Conservation (phyloP, 2,888 invertebrate genomes). For the Drosophila trichaetosa region DNA sequence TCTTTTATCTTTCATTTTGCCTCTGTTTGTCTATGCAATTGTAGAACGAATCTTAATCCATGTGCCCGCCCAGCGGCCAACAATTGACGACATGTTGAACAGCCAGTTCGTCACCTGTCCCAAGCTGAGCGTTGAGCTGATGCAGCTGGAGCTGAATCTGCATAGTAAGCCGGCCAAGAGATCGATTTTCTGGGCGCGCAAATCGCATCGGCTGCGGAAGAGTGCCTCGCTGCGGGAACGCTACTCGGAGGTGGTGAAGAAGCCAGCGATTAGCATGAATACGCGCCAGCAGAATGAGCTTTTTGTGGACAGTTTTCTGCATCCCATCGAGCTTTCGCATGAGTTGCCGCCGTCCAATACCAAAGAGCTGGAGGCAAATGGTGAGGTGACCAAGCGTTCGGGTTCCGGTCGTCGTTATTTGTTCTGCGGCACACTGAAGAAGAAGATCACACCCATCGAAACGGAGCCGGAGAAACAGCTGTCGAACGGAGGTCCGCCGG, state of each 20-base stretch:
- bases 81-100: conserved; percentile 85
- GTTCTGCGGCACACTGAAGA: conserved; percentile 84
- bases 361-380: conserved; percentile 62
- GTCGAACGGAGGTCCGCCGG: conserved; percentile 67
- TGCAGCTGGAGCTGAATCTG: conserved; percentile 83
- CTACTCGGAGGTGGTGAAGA: conserved; percentile 83
- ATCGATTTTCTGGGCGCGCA: conserved; percentile 83
- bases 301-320: conserved; percentile 83
- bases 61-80: conserved; percentile 85
- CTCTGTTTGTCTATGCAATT: neutral
- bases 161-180: conserved; percentile 82
- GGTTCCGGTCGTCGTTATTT: conserved; percentile 77
- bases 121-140: conserved; percentile 82
- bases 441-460: conserved; percentile 84
- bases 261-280: conserved; percentile 83
- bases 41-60: conserved; percentile 86
- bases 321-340: conserved; percentile 82
- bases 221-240: conserved; percentile 83
- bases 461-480: conserved; percentile 80
- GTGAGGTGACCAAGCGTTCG: conserved; percentile 64
- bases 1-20: neutral
- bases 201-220: conserved; percentile 83
- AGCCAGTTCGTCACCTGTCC: conserved; percentile 87
- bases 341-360: conserved; percentile 13
- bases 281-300: conserved; percentile 84